Percentiles rank a stretch among this genome's conserved stretches.
Conservation (phyloP, 2,888 invertebrate species). For the Habroteleia sp. region DNA sequence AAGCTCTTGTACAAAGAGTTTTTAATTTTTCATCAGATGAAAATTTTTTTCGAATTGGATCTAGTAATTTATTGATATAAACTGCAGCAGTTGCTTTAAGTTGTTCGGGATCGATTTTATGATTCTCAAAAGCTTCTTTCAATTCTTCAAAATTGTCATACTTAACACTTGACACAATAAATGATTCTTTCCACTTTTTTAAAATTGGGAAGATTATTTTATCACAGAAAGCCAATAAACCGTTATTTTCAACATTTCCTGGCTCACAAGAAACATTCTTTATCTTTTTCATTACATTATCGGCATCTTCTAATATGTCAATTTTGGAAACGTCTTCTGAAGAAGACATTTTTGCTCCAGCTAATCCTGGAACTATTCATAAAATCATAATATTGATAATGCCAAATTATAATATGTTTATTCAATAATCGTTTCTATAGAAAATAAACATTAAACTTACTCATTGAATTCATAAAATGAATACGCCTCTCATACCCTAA, state of each 20-base stretch:
- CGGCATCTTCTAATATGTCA: conserved; percentile 94
- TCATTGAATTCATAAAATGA: conserved; percentile 99
- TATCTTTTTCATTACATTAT: conserved; percentile 94
- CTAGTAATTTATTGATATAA: conserved; percentile 92
- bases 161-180: conserved; percentile 86
- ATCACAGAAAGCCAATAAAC: conserved; percentile 94
- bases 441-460: too few species aligned
- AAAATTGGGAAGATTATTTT: conserved; percentile 94
- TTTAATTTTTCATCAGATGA: conserved; percentile 86
- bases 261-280: conserved; percentile 97
- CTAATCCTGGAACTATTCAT: conserved; percentile 95
- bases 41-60: conserved; percentile 94
- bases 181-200: conserved; percentile 85
- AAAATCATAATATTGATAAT: too few species aligned
- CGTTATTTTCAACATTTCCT: conserved; percentile 96
- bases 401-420: too few species aligned
- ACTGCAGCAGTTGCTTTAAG: conserved; percentile 92
- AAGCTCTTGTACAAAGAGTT: conserved; percentile 84
- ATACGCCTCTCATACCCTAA: conserved; percentile 96
- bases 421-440: too few species aligned
- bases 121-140: conserved; percentile 90
- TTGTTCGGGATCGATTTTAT: conserved; percentile 95
- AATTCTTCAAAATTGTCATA: conserved; percentile 89
- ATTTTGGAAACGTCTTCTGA: conserved; percentile 99
- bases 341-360: conserved; percentile 98